phyloP scores from a whole-genome alignment of 2,113 vertebrate species.

The Ammodramus savannarum region DNA sequence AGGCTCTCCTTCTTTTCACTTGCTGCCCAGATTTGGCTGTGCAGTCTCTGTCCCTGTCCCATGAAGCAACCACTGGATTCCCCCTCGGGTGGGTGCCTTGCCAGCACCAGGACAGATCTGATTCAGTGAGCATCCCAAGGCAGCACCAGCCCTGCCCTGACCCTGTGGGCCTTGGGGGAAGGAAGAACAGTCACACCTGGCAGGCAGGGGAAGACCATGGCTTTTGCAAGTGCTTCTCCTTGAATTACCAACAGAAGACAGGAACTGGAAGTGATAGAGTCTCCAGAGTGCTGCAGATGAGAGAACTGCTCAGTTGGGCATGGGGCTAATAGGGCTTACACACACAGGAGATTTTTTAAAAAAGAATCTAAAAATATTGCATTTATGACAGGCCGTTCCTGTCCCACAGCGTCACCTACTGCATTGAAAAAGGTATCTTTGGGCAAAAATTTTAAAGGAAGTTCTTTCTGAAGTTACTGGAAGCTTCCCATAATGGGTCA shows the following conservation, averaged over 20 bases:
- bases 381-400: neutral
- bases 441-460: neutral
- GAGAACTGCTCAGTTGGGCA: neutral
- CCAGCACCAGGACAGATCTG: neutral
- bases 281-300: neutral
- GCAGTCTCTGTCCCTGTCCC: neutral
- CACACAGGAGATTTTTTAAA: fast-evolving
- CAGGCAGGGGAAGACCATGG: fast-evolving
- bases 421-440: neutral
- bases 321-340: neutral
- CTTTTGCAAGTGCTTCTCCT: neutral
- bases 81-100: neutral
- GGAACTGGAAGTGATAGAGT: neutral
- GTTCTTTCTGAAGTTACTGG: neutral
- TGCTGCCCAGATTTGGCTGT: neutral
- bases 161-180: fast-evolving
- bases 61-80: neutral
- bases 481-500: neutral
- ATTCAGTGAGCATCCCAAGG: neutral
- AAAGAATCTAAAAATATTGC: neutral
- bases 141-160: neutral
- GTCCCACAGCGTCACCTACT: neutral
- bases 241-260: neutral
- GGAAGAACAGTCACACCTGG: neutral
- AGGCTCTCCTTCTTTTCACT: neutral